phyloP scores from a whole-genome alignment of 2,888 invertebrate species.

The Xestia sexstrigata region DNA sequence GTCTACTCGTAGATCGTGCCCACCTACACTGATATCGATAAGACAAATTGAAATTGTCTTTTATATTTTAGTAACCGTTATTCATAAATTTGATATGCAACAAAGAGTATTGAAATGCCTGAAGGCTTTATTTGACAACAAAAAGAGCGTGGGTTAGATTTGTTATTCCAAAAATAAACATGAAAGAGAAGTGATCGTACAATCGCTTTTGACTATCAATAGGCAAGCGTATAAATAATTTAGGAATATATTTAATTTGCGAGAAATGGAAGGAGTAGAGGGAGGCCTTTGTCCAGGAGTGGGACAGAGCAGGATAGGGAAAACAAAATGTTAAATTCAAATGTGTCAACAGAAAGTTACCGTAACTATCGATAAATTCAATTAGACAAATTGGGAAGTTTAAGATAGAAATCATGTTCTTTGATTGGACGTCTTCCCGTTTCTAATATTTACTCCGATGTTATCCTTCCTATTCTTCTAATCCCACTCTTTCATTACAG shows the following conservation, averaged over 20 bases:
- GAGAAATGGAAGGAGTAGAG: too few relatives aligned
- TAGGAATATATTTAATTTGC: neutral
- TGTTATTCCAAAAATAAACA: neutral
- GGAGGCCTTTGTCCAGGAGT: too few relatives aligned
- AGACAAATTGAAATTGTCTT: conserved; percentile 34
- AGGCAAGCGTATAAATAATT: neutral
- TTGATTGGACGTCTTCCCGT: neutral
- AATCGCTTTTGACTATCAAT: neutral
- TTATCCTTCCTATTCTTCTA: too few relatives aligned
- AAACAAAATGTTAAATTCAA: neutral
- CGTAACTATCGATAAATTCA: neutral
- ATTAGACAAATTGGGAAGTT: neutral
- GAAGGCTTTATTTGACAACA: neutral
- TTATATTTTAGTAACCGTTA: conserved; percentile 28
- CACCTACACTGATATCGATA: conserved; percentile 52
- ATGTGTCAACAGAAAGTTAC: neutral
- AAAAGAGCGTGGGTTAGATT: neutral
- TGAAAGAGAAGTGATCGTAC: too few relatives aligned
- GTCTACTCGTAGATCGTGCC: conserved; percentile 12
- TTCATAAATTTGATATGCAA: conserved; percentile 19
- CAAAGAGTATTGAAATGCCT: conserved; percentile 5
- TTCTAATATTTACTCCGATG: neutral
- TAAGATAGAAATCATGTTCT: neutral
- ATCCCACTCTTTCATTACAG: too few relatives aligned
- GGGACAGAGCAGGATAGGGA: too few relatives aligned